Base-by-base conservation (phyloP, 2,888 invertebrate genomes). In the Cistogaster globosa region DNA sequence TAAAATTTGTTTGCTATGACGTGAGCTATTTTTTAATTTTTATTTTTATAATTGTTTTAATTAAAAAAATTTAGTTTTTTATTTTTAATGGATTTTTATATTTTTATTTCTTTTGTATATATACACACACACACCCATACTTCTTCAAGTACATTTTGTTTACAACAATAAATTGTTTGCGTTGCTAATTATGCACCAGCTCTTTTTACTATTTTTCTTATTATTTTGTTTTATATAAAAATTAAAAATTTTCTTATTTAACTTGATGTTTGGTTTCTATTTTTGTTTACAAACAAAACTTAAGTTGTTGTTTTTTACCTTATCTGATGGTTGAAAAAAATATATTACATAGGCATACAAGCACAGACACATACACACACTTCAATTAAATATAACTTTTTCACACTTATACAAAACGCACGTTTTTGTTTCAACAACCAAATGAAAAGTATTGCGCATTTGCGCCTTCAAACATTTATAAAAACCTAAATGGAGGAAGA, bases 191-290 rank as follows among this genome's bases (percentile, higher is more conserved):
- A 4, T 22, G 9, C 26, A 55, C 14, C 65, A 42, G 16, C 5
- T 38, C 48, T 58, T 48, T 22, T 58, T n/a, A 76, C 36, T 22
- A n/a, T n/a, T 58, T 75, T 22, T 48, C 45, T 76, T 22, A 63
- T 63, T 74, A 42, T 62, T 55, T 55, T 26, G 53, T n/a, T 55
- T 63, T 57, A 32, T 32, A 7, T 20, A 45, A 32, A 20, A 26
- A 32, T 65, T 68, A 42, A 26, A 18, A 36, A 60, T 55, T 57
- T 75, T 75, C 57, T 75, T 63, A 6, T 48, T 62, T 32, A 16
- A 62, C 7, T 42, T 69, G 69, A 3, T 69, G 45, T 72, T 65
- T 4, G 42, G 11, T 45, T 32, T 20, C 1, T 32, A 18, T 55
- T 55, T 63, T 26, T 51, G 53, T 32, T 63, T 12, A 48, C 32